Conservation (phyloP, 2,797 vertebrate genomes). For the Leptoclinus maculatus region DNA sequence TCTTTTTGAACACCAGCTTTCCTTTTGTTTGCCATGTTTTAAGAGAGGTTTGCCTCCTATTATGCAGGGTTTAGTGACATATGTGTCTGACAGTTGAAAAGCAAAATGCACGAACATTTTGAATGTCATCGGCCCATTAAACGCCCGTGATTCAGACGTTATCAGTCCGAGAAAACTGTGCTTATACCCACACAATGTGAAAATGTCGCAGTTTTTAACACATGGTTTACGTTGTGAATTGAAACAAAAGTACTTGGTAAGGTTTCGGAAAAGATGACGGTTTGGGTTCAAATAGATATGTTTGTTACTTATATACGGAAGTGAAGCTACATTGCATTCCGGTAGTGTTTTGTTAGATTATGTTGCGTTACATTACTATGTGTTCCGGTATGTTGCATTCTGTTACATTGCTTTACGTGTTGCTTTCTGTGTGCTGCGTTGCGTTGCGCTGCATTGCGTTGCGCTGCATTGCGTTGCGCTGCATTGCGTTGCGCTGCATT, state of each 20-base stretch:
- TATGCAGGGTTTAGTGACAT: slow-evolving; percentile 17
- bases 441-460: no score
- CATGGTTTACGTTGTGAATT: not conserved
- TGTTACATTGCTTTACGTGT: no score
- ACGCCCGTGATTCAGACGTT: not conserved
- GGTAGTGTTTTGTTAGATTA: no score
- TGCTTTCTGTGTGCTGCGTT: no score
- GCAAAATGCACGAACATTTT: not conserved
- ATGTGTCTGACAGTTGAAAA: not conserved
- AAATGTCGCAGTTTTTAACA: no score
- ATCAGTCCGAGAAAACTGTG: not conserved
- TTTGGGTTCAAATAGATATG: not conserved
- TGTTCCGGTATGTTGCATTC: no score
- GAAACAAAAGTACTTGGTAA: not conserved
- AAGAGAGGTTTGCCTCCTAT: slow-evolving; percentile 7
- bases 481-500: no score
- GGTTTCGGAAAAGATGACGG: not conserved
- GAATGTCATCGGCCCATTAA: not conserved
- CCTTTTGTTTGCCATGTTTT: slow-evolving; percentile 29
- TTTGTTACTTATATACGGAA: no score
- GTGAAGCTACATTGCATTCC: no score
- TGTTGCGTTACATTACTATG: no score
- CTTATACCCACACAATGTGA: not conserved
- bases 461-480: no score
- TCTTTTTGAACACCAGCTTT: not conserved